Evolutionary conservation across 92 coral and sea anemone species (phyloP).

Genomic region (Virgularia gustaviana): DNA sequence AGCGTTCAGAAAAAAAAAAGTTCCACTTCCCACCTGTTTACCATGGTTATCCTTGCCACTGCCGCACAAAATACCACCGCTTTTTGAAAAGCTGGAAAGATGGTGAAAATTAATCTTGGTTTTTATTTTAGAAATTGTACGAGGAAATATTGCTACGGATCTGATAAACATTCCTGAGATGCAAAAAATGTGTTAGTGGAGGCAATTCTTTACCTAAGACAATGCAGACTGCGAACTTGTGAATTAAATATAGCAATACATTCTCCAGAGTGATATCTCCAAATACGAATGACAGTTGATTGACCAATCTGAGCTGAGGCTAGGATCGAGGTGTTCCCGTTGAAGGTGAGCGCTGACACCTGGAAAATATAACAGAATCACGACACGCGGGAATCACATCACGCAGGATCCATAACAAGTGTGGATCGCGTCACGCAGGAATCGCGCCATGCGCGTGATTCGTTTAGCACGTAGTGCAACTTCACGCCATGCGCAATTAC

Average conservation of each 20-base stretch:
- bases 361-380: no score
- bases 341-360: conserved; percentile 89
- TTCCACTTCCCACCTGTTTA: conserved; percentile 65
- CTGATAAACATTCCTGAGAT: no score
- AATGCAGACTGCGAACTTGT: conserved; percentile 70
- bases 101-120: no score
- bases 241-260: conserved; percentile 88
- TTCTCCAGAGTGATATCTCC: conserved; percentile 80
- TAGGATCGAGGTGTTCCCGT: conserved; percentile 70
- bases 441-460: no score
- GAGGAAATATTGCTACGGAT: no score
- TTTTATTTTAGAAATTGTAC: no score
- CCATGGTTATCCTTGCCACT: conserved; percentile 77
- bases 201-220: conserved; percentile 64
- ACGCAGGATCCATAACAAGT: no score
- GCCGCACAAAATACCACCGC: conserved; percentile 86
- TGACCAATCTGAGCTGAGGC: conserved; percentile 93
- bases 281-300: conserved; percentile 81
- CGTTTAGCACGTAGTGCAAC: no score
- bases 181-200: background rate
- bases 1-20: background rate
- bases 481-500: no score
- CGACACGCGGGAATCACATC: no score
- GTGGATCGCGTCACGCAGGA: no score
- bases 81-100: conserved; percentile 74